These are phyloP conservation scores for Dipodomys stephensi DNA, from an alignment of 2,113 vertebrate genomes.

Conservation along the genomic window DNA sequence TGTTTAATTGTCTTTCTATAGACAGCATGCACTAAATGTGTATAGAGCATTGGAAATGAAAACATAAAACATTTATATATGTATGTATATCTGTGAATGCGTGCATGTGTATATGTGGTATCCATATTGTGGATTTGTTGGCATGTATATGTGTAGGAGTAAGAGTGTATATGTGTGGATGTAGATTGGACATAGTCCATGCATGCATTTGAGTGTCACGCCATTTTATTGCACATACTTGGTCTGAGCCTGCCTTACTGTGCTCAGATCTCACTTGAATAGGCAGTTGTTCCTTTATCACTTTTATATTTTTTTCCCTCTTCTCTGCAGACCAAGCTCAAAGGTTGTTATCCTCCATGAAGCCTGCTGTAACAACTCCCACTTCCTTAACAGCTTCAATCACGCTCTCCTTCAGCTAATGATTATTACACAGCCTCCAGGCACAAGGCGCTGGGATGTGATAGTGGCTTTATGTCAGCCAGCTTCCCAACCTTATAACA, in stretches of 20 bases:
- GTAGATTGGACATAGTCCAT: neutral
- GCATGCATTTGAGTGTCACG: neutral
- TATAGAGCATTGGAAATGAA: neutral
- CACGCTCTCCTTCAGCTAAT: neutral
- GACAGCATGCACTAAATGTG: neutral
- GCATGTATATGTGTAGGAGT: neutral
- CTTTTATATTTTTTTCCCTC: neutral
- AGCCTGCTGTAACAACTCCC: neutral
- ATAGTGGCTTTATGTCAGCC: neutral
- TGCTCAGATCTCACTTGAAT: neutral
- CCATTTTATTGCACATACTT: neutral
- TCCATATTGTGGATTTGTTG: too few species aligned
- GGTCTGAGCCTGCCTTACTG: neutral
- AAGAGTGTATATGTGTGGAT: neutral
- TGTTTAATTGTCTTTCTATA: neutral
- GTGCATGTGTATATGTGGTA: too few species aligned
- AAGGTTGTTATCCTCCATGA: neutral
- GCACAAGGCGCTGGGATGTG: neutral
- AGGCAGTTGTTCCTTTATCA: neutral
- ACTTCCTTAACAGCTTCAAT: neutral
- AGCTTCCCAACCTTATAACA: neutral
- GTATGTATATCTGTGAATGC: neutral
- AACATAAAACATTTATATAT: neutral
- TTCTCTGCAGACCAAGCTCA: neutral
- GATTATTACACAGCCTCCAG: neutral